Percentiles rank a stretch among this genome's conserved stretches.
These are phyloP conservation scores for Neodontobutis hainanensis DNA, from an alignment of 2,113 vertebrate species.

Conservation along the genomic window DNA sequence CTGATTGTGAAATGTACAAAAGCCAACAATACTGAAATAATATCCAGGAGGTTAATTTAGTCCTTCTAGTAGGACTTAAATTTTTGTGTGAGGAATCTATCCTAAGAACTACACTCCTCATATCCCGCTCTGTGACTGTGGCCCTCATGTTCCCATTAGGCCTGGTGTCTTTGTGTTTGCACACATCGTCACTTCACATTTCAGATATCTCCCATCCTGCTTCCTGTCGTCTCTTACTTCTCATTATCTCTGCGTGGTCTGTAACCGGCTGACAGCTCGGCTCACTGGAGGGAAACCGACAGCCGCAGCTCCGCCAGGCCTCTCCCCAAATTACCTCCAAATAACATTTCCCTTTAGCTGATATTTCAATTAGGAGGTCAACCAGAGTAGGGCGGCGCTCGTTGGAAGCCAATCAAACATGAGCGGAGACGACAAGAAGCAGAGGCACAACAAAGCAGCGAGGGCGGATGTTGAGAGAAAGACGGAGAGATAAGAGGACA, in stretches of 20 bases:
- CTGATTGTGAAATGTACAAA: too few relatives aligned
- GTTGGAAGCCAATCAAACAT: slow-evolving; percentile 23
- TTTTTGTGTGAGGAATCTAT: not conserved
- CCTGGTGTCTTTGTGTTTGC: slow-evolving; percentile 54
- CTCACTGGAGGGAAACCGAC: slow-evolving; percentile 55
- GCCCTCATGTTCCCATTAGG: slow-evolving; percentile 37
- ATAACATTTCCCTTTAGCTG: slow-evolving; percentile 72
- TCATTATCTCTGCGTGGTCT: slow-evolving; percentile 53
- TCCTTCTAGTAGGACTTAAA: too few relatives aligned
- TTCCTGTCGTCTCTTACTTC: slow-evolving; percentile 37
- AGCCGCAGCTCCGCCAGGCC: slow-evolving; percentile 5
- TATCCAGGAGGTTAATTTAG: too few relatives aligned
- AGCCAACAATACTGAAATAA: too few relatives aligned
- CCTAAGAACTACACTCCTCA: slow-evolving; percentile 2
- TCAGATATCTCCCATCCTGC: slow-evolving; percentile 24
- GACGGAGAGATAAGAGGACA: slow-evolving; percentile 26
- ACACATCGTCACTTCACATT: slow-evolving; percentile 51
- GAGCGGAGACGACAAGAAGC: slow-evolving; percentile 37
- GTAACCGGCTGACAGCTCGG: slow-evolving; percentile 59
- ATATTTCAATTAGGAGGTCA: slow-evolving; percentile 74
- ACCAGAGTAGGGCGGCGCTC: slow-evolving; percentile 9
- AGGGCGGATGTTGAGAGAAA: slow-evolving; percentile 3
- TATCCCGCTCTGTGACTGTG: not conserved
- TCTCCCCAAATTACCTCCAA: slow-evolving; percentile 55
- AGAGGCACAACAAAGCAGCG: slow-evolving; percentile 8